phyloP scores from a whole-genome alignment of 2,888 invertebrate species.

The Eupeodes luniger region DNA sequence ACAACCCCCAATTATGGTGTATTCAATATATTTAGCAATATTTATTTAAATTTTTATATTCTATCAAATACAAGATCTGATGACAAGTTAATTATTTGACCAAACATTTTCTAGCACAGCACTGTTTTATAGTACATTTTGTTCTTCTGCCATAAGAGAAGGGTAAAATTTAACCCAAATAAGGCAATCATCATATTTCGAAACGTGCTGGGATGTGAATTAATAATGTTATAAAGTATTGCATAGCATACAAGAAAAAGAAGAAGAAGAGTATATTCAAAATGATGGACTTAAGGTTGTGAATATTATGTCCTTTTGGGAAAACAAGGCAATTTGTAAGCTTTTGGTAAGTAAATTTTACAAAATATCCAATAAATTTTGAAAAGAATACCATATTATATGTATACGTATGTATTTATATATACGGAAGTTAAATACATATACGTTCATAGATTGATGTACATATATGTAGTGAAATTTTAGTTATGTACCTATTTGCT shows the following conservation, averaged over 20 bases:
- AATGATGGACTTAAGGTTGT: conserved; percentile 42
- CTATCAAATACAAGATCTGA: no score
- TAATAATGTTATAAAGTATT: conserved; percentile 60
- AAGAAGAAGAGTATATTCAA: conserved; percentile 1
- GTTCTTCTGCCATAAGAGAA: not conserved
- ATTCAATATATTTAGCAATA: no score
- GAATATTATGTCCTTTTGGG: conserved; percentile 48
- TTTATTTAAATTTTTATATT: no score
- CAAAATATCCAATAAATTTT: conserved; percentile 34
- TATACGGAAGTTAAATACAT: no score
- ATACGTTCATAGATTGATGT: not conserved
- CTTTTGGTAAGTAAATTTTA: conserved; percentile 32
- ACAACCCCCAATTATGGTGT: no score
- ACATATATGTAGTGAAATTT: no score
- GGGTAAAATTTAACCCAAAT: conserved; percentile 42
- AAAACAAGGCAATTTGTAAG: conserved; percentile 36
- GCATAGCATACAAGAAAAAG: conserved; percentile 25
- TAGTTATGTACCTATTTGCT: no score
- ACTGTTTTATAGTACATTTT: not conserved
- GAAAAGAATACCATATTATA: not conserved
- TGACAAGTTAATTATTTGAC: no score
- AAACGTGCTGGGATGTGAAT: conserved; percentile 65
- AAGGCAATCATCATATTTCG: conserved; percentile 67
- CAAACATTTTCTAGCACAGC: not conserved
- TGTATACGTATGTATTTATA: no score